Percentiles rank a stretch among this genome's conserved stretches.
phyloP scores from a whole-genome alignment of 2,888 invertebrate genomes.

The Sesia bembeciformis region DNA sequence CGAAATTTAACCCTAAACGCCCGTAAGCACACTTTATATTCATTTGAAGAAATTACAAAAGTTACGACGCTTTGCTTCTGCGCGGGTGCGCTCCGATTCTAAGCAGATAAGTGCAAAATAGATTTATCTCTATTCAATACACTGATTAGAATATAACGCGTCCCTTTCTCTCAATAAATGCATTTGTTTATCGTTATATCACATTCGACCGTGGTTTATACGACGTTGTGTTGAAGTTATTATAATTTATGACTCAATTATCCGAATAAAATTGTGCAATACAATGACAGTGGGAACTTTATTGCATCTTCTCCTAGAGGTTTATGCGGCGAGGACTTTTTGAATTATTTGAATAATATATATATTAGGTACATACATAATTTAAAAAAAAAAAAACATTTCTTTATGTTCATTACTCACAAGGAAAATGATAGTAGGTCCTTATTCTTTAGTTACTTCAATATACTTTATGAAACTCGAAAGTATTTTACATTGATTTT shows the following conservation, averaged over 20 bases:
- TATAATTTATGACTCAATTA: constrained; percentile 26
- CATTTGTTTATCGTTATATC: constrained; percentile 13
- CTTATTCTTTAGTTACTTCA: too few relatives aligned
- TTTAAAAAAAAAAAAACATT: too few relatives aligned
- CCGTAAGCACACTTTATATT: background rate
- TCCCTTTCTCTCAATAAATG: constrained; percentile 16
- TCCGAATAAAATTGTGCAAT: constrained; percentile 1
- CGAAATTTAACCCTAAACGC: constrained; percentile 7
- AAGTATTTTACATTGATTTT: too few relatives aligned
- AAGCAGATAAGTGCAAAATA: constrained; percentile 25
- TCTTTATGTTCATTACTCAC: too few relatives aligned
- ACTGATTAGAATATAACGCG: constrained; percentile 1
- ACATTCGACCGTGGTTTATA: constrained; percentile 3
- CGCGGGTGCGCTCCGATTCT: constrained; percentile 16
- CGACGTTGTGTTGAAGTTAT: constrained; percentile 13
- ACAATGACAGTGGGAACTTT: background rate
- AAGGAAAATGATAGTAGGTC: too few relatives aligned
- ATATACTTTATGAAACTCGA: too few relatives aligned
- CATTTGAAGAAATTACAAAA: background rate
- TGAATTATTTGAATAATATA: too few relatives aligned
- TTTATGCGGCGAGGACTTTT: too few relatives aligned
- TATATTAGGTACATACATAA: too few relatives aligned
- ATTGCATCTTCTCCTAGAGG: too few relatives aligned
- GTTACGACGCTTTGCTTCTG: constrained; percentile 8
- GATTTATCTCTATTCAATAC: constrained; percentile 27